Evolutionary conservation across 2,797 vertebrate species (phyloP).

Genomic region (Silurus lanzhouensis): DNA sequence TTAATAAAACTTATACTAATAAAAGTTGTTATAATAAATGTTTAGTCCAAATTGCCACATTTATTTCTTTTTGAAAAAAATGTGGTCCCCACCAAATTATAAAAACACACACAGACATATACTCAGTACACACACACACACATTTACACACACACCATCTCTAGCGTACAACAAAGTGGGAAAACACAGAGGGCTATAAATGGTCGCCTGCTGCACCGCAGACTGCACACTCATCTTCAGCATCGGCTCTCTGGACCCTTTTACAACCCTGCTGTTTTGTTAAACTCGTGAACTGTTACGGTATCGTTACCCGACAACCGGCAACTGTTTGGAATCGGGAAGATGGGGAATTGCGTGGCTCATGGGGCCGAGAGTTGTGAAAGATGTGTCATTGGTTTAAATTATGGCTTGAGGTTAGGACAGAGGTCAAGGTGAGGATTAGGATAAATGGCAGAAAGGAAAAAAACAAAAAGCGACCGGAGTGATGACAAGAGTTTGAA

Average conservation of each 20-base stretch:
- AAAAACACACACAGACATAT: neutral
- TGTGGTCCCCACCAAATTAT: neutral
- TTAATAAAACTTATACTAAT: neutral
- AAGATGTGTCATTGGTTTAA: conserved; percentile 29
- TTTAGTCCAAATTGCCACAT: neutral
- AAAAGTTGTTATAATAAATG: neutral
- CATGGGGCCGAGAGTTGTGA: neutral
- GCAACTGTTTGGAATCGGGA: neutral
- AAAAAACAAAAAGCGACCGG: neutral
- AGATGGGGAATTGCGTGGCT: neutral
- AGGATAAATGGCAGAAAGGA: conserved; percentile 29
- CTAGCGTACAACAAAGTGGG: conserved; percentile 21
- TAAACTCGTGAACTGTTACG: neutral
- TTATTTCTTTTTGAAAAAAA: neutral
- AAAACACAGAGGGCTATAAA: conserved; percentile 54
- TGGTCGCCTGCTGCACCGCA: conserved; percentile 38
- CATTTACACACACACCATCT: neutral
- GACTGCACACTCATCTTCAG: conserved; percentile 37
- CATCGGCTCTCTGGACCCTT: conserved; percentile 49
- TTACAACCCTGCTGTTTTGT: conserved; percentile 20
- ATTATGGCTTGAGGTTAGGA: conserved; percentile 30
- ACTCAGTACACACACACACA: neutral
- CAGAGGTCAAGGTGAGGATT: conserved; percentile 47
- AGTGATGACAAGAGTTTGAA: conserved; percentile 25
- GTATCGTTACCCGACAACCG: neutral